phyloP scores from a whole-genome alignment of 2,888 invertebrate species.

The Meghimatium bilineatum region DNA sequence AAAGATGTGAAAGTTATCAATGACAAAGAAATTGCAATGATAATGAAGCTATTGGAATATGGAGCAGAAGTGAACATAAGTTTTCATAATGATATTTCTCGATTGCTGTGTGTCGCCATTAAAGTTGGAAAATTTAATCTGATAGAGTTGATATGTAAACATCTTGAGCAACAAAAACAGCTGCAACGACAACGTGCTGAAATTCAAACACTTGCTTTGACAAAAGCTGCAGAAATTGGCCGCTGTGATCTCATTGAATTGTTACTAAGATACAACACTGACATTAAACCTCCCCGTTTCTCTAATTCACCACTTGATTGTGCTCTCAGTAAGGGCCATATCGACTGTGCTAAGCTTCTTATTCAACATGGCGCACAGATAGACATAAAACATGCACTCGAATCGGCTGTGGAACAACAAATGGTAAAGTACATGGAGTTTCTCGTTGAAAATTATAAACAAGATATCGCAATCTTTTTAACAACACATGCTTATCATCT shows the following conservation, averaged over 20 bases:
- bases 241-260: conserved; percentile 19
- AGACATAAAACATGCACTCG: no score
- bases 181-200: no score
- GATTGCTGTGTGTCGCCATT: not conserved
- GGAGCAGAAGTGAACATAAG: not conserved
- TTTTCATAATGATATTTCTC: not conserved
- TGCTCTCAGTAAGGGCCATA: no score
- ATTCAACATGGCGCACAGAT: conserved; percentile 13
- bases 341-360: not conserved
- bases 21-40: not conserved
- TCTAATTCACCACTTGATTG: no score
- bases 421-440: not conserved
- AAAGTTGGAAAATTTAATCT: not conserved
- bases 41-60: not conserved
- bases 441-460: not conserved
- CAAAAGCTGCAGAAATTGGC: not conserved
- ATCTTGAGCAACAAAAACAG: not conserved
- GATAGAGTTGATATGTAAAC: not conserved
- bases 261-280: not conserved
- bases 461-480: not conserved
- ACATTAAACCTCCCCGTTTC: not conserved
- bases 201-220: not conserved
- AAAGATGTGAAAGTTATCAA: not conserved
- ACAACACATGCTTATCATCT: not conserved
- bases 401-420: not conserved